phyloP scores from a whole-genome alignment of 92 coral and sea anemone species.

The Epizoanthus ramosus region DNA sequence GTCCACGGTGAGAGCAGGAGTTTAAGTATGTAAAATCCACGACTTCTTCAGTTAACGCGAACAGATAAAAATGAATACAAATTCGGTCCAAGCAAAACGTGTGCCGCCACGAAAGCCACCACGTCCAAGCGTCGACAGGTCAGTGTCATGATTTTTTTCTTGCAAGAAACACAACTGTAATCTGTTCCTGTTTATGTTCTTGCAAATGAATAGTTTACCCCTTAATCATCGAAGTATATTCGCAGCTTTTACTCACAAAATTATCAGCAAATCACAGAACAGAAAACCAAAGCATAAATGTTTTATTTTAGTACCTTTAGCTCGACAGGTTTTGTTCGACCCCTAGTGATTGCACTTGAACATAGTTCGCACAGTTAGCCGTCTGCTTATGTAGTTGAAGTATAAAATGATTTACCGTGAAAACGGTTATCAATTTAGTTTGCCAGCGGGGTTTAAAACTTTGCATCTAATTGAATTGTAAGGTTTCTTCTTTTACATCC shows the following conservation, averaged over 20 bases:
- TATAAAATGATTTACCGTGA: not conserved
- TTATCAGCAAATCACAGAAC: not conserved
- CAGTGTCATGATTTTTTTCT: conserved; percentile 10
- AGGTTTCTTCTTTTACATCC: not conserved
- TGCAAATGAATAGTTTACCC: not conserved
- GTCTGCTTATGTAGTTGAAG: not conserved
- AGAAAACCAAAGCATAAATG: not conserved
- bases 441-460: not conserved
- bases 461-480: not conserved
- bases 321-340: conserved; percentile 5
- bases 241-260: not conserved
- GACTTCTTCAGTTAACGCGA: not conserved
- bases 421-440: too few relatives aligned
- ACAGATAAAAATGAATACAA: conserved; percentile 18
- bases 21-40: not conserved
- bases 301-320: not conserved
- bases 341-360: conserved; percentile 10
- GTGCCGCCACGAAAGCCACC: conserved; percentile 31
- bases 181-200: conserved; percentile 13
- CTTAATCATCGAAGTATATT: not conserved
- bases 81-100: not conserved
- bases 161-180: not conserved
- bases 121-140: conserved; percentile 37
- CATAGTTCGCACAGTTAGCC: not conserved
- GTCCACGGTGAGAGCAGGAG: not conserved